phyloP scores from a whole-genome alignment of 2,888 invertebrate species.

The Holacanthella duospinosa region DNA sequence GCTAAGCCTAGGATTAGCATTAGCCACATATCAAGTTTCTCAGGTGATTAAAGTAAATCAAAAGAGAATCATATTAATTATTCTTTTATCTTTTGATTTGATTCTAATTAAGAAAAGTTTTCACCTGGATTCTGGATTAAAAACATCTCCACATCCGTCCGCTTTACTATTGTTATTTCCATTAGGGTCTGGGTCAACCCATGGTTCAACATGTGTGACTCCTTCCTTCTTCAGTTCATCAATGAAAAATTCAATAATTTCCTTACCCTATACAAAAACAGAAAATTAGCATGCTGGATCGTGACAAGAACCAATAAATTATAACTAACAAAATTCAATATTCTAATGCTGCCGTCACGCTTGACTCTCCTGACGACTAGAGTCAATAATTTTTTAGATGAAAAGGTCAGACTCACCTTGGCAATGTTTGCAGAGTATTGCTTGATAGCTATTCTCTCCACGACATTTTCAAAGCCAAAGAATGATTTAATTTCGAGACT shows the following conservation, averaged over 20 bases:
- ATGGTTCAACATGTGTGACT: slow-evolving; percentile 54
- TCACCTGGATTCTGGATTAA: not conserved
- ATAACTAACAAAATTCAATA: too few species aligned
- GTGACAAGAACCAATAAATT: too few species aligned
- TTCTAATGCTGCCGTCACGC: too few species aligned
- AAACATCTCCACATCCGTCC: not conserved
- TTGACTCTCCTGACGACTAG: too few species aligned
- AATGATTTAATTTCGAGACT: slow-evolving; percentile 86
- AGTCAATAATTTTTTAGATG: not conserved
- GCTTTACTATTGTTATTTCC: not conserved
- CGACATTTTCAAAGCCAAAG: slow-evolving; percentile 85
- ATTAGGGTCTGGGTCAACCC: slow-evolving; percentile 42
- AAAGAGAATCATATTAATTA: not conserved
- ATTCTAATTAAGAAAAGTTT: not conserved
- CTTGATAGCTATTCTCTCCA: slow-evolving; percentile 92
- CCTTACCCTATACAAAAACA: slow-evolving; percentile 59
- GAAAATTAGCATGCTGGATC: slow-evolving; percentile 19
- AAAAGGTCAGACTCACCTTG: slow-evolving; percentile 47
- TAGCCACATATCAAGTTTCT: too few species aligned
- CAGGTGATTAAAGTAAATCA: too few species aligned
- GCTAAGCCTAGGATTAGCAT: too few species aligned
- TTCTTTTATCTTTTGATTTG: not conserved
- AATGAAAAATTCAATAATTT: slow-evolving; percentile 84
- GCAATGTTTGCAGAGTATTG: slow-evolving; percentile 81
- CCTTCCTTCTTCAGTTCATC: slow-evolving; percentile 65